A percentile compares a stretch with the other conserved stretches of the same genome.
These are phyloP conservation scores for Globodera ellingtonae DNA, from an alignment of 1,140 invertebrate genomes.

Conservation along the genomic window DNA sequence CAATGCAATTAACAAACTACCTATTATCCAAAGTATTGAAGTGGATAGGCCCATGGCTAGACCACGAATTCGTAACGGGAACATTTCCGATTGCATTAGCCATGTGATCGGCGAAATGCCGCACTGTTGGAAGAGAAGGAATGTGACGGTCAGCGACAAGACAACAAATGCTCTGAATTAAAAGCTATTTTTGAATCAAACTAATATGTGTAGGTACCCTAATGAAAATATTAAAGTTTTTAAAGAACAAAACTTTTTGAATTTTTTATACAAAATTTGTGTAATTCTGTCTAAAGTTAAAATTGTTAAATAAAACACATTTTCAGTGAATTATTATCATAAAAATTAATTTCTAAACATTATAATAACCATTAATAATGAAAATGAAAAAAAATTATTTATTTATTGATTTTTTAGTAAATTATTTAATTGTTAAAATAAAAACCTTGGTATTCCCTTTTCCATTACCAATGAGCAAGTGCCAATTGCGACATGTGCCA, in stretches of 20 bases:
- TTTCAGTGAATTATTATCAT: no score
- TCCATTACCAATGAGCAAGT: conserved; percentile 6
- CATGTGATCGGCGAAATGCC: conserved; percentile 27
- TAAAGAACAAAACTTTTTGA: no score
- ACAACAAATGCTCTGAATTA: conserved; percentile 8
- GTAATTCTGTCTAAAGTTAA: no score
- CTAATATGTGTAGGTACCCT: no score
- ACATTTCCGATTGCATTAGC: conserved; percentile 27
- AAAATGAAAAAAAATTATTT: neutral
- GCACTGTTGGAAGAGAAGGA: conserved; percentile 22
- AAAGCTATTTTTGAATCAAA: neutral
- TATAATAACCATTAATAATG: neutral
- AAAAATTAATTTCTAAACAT: no score
- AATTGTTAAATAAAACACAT: no score
- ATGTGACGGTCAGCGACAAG: conserved; percentile 24
- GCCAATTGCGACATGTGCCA: conserved; percentile 13
- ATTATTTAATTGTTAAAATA: no score
- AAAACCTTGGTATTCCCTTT: conserved; percentile 6
- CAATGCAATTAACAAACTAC: no score
- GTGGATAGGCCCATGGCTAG: conserved; percentile 19
- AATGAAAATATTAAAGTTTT: no score
- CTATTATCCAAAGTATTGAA: conserved; percentile 11
- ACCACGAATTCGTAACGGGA: conserved; percentile 12
- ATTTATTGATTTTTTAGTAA: no score
- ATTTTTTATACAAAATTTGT: no score